Base-by-base conservation (phyloP, 2,797 vertebrate species). In the Rhabdophis nuchalis region DNA sequence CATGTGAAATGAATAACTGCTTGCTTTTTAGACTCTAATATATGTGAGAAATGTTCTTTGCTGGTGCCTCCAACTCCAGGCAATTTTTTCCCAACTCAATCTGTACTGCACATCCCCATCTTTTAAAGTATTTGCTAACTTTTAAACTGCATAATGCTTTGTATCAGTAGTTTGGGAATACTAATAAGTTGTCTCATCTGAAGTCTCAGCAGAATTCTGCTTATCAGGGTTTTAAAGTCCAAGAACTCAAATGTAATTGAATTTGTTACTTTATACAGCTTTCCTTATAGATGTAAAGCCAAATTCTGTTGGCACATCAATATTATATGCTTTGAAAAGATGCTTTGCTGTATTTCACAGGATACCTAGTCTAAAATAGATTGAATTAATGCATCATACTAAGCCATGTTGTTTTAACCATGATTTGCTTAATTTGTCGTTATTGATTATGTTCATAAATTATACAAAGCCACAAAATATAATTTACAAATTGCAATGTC, bases 101-200 rank as follows among this genome's bases (percentile, higher is more conserved):
- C 10, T 88, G 29, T 13, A 1, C 25, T 5, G 92, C 0, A 92
- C 72, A 20, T 58, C 2, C 93, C 89, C 25, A 46, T 94, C 1
- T 52, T 88, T 57, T 88, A 60, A 95, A 52, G 82, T 46, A 91
- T 82, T 56, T 93, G 72, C n/a, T 94, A 58, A 87, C 56, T 89
- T 96, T 91, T 92, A 85, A 95, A 91, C 2, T 29, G 0, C 72
- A 93, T 18, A 0, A 6, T n/a, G 58, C 87, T 50, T 89, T 68
- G 2, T 89, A 68, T 91, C 29, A 32, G 2, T 32, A 87, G 91
- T 58, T 94, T 68, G 93, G 41, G 90, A 93, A 32, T 53, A 29
- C 14, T 61, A 87, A 89, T 13, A 94, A 14, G 2, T 53, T 94
- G 90, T 89, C 0, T 92, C 29, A 1, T 91, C 9, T 61, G 0